Conservation (phyloP, 2,888 invertebrate genomes). For the Ernsta delagoae region DNA sequence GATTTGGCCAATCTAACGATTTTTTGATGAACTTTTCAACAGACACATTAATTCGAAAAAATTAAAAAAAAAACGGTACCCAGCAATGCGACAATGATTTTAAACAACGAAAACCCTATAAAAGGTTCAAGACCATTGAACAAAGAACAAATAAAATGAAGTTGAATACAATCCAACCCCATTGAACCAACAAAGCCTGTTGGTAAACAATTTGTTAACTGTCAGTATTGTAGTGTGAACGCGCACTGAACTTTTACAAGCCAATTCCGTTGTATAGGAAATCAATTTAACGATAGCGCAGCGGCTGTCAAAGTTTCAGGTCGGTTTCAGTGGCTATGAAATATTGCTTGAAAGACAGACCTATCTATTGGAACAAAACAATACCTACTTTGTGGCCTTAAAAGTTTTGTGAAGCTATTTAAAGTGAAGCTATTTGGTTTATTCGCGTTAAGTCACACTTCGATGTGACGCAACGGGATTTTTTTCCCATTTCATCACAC, state of each 20-base stretch:
- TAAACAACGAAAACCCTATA: neutral
- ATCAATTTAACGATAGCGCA: constrained; percentile 23
- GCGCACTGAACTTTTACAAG: constrained; percentile 20
- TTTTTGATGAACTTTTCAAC: no score
- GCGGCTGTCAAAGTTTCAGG: constrained; percentile 18
- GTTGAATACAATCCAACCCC: constrained; percentile 7
- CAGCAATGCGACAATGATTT: no score
- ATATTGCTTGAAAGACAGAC: neutral
- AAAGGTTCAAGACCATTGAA: neutral
- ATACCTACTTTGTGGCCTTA: neutral
- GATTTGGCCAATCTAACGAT: no score
- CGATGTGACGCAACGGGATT: no score
- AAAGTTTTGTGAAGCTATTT: neutral
- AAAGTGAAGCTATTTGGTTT: neutral
- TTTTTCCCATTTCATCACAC: no score
- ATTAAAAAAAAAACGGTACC: no score
- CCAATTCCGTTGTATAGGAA: constrained; percentile 33
- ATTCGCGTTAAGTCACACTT: no score
- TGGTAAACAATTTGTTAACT: constrained; percentile 23
- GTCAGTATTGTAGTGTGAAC: constrained; percentile 20
- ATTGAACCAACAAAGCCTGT: neutral
- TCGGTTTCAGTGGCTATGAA: neutral
- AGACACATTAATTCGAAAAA: no score
- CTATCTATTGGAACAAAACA: neutral
- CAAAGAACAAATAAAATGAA: constrained; percentile 4